A percentile compares a stretch with the other conserved stretches of the same genome.
These are phyloP conservation scores for Willowsia nigromaculata DNA, from an alignment of 2,888 invertebrate species.

Conservation along the genomic window DNA sequence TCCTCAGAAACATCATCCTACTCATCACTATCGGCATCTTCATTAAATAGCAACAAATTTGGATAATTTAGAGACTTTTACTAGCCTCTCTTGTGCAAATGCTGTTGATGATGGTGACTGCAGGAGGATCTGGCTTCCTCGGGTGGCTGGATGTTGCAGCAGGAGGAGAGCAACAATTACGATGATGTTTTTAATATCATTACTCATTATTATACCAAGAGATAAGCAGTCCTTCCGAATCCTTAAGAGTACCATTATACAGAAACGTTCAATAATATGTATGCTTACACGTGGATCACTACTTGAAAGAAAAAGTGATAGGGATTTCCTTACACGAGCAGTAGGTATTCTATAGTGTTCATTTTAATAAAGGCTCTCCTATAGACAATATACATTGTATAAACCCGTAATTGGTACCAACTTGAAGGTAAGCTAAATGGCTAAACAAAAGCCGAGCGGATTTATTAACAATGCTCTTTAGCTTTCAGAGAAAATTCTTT, in stretches of 20 bases:
- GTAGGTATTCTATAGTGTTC: background rate
- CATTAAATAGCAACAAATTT: background rate
- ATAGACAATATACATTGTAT: background rate
- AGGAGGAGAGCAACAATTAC: background rate
- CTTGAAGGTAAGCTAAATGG: background rate
- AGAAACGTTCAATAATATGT: background rate
- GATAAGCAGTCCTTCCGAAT: background rate
- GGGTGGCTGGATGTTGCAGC: background rate
- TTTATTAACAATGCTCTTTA: background rate
- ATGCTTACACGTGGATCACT: background rate
- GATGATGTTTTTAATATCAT: conserved; percentile 3
- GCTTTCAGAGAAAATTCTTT: background rate
- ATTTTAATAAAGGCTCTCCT: background rate
- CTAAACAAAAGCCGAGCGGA: background rate
- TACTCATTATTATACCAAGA: background rate
- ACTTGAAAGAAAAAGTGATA: background rate
- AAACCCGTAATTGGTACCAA: background rate
- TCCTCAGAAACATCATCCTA: background rate
- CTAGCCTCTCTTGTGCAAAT: background rate
- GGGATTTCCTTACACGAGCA: background rate
- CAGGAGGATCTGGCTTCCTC: background rate
- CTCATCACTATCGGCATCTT: background rate
- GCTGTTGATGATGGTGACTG: background rate
- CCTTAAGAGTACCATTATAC: background rate
- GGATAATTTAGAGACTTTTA: background rate